These are phyloP conservation scores for Apteryx mantelli DNA, from an alignment of 2,113 vertebrate species.

Conservation along the genomic window DNA sequence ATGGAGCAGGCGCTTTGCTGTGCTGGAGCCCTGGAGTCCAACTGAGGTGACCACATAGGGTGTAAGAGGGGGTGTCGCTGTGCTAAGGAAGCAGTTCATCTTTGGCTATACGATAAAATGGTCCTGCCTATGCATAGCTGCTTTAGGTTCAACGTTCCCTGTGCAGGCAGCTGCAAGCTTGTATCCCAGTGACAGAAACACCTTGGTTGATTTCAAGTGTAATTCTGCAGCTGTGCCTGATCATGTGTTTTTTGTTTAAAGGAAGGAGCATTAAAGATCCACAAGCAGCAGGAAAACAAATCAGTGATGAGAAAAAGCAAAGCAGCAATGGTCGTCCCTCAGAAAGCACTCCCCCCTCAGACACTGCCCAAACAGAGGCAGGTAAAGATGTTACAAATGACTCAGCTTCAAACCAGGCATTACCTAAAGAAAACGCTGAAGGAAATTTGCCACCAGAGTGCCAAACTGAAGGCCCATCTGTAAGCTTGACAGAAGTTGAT, in stretches of 20 bases:
- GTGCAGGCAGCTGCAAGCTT: not conserved
- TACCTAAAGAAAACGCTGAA: not conserved
- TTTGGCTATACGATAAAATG: not conserved
- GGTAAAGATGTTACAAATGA: not conserved
- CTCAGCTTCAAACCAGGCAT: not conserved
- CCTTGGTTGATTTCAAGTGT: not conserved
- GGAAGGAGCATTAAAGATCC: conserved; percentile 73
- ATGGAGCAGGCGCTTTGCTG: not conserved
- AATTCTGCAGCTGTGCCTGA: not conserved
- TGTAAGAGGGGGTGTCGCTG: not conserved
- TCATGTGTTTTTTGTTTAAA: conserved; percentile 50
- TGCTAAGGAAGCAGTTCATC: not conserved
- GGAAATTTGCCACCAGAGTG: not conserved
- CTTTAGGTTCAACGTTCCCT: not conserved
- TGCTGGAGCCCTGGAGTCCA: not conserved
- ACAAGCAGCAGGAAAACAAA: conserved; percentile 59
- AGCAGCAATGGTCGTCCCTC: not conserved
- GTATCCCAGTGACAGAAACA: not conserved
- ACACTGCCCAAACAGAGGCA: not conserved
- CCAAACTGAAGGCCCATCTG: not conserved
- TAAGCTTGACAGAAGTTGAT: not conserved
- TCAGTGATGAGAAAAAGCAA: not conserved
- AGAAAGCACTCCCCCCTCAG: conserved; percentile 28
- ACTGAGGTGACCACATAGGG: not conserved
- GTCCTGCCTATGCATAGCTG: not conserved